Conservation (phyloP, 2,888 invertebrate genomes). For the Didymodactylos carnosus region DNA sequence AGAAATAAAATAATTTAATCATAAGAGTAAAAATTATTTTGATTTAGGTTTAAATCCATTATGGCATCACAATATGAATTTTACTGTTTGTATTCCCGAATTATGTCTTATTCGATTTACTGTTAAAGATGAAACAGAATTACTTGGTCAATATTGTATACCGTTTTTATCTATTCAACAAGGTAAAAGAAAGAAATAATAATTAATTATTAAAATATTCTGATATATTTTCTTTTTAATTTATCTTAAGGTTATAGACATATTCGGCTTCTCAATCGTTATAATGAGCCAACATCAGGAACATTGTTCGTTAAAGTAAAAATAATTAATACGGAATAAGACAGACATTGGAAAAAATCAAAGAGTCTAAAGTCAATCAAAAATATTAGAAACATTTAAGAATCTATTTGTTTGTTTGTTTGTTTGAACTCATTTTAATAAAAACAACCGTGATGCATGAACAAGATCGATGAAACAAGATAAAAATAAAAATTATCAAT, state of each 20-base stretch:
- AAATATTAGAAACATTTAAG: too few relatives aligned
- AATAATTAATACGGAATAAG: not conserved
- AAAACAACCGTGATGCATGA: too few relatives aligned
- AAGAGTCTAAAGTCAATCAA: too few relatives aligned
- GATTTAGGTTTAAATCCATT: constrained; percentile 46
- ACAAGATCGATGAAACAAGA: too few relatives aligned
- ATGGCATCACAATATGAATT: constrained; percentile 45
- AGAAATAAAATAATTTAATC: too few relatives aligned
- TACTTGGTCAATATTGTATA: constrained; percentile 1
- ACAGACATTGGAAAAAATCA: too few relatives aligned
- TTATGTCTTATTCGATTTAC: constrained; percentile 42
- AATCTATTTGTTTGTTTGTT: too few relatives aligned
- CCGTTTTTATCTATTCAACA: constrained; percentile 4
- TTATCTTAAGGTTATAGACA: constrained; percentile 5
- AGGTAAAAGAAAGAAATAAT: not conserved
- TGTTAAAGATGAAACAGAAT: constrained; percentile 36
- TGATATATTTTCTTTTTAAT: not conserved
- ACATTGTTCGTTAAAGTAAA: not conserved
- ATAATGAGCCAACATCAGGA: not conserved
- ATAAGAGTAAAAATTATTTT: constrained; percentile 4
- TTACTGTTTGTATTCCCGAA: constrained; percentile 42
- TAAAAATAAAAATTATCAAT: too few relatives aligned
- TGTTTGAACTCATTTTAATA: too few relatives aligned
- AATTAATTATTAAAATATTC: not conserved
- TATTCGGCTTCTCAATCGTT: not conserved